phyloP scores from a whole-genome alignment of 35 echinoderm and acorn worm species.

The Apostichopus californicus region DNA sequence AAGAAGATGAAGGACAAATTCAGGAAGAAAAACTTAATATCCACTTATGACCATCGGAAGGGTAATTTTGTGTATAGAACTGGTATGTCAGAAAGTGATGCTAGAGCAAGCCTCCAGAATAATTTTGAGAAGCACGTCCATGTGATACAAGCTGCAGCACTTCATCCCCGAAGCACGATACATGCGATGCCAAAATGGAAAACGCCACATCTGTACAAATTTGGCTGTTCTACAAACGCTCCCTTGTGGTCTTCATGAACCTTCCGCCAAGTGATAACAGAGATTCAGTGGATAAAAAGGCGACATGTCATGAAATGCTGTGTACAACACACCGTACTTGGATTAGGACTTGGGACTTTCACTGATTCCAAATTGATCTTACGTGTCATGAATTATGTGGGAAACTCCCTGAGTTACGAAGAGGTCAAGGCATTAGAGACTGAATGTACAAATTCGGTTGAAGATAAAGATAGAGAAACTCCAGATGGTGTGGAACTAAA shows the following conservation, averaged over 20 bases:
- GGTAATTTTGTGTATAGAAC: slow-evolving; percentile 58
- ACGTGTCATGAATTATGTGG: slow-evolving; percentile 53
- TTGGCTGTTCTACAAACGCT: slow-evolving; percentile 59
- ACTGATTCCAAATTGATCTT: slow-evolving; percentile 61
- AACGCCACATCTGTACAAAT: slow-evolving; percentile 60
- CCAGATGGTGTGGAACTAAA: slow-evolving; percentile 52
- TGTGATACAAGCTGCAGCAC: slow-evolving; percentile 55
- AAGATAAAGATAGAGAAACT: slow-evolving; percentile 49
- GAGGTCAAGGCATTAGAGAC: slow-evolving; percentile 64
- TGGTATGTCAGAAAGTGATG: slow-evolving; percentile 50
- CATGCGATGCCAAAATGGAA: slow-evolving; percentile 54
- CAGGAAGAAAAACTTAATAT: slow-evolving; percentile 51
- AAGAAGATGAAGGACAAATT: slow-evolving; percentile 65
- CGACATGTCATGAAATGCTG: slow-evolving; percentile 45
- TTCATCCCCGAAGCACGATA: slow-evolving; percentile 56
- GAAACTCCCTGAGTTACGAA: slow-evolving; percentile 47
- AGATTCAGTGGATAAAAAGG: slow-evolving; percentile 33
- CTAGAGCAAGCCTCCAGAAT: slow-evolving; percentile 21
- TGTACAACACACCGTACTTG: slow-evolving; percentile 63
- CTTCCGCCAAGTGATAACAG: slow-evolving; percentile 16
- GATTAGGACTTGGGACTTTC: slow-evolving; percentile 53
- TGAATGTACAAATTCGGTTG: slow-evolving; percentile 54
- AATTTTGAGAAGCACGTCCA: slow-evolving; percentile 48
- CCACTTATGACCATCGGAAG: slow-evolving; percentile 34
- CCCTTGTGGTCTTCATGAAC: slow-evolving; percentile 55